These are phyloP conservation scores for Lepus timidus DNA, from an alignment of 2,113 vertebrate genomes.

Conservation along the genomic window DNA sequence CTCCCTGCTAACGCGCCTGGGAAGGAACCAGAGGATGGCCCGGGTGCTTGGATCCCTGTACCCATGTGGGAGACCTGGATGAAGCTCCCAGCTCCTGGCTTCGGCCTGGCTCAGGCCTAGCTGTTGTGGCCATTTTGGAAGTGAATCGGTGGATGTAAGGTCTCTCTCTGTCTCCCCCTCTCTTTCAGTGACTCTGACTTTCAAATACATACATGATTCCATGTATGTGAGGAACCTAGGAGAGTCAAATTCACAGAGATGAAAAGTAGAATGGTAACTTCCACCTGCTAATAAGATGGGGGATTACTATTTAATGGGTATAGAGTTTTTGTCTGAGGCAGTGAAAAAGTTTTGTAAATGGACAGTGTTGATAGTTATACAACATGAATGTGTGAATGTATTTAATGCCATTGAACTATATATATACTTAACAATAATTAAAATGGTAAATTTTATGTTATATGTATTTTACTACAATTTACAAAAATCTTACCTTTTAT, in stretches of 20 bases:
- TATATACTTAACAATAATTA: not conserved
- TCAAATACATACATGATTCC: not conserved
- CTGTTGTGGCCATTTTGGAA: too few relatives aligned
- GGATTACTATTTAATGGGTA: not conserved
- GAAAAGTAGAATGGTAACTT: not conserved
- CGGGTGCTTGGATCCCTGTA: too few relatives aligned
- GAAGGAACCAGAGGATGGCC: too few relatives aligned
- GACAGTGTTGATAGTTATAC: not conserved
- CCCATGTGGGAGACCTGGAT: too few relatives aligned
- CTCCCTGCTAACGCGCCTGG: too few relatives aligned
- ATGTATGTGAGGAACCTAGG: not conserved
- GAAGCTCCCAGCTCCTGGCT: too few relatives aligned
- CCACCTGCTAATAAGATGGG: not conserved
- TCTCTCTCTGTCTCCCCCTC: too few relatives aligned
- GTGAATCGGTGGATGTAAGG: too few relatives aligned
- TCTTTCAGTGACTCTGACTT: too few relatives aligned
- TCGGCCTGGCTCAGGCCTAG: too few relatives aligned
- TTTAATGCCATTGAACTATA: conserved; percentile 16
- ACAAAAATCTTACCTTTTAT: conserved; percentile 94
- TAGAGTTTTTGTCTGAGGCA: not conserved
- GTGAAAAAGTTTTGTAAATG: conserved; percentile 41
- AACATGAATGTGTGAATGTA: conserved; percentile 5
- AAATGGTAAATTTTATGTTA: conserved; percentile 34
- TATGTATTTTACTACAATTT: not conserved
- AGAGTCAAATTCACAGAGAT: not conserved